Evolutionary conservation across 2,888 invertebrate genomes (phyloP).

Genomic region (Caradrina clavipalpis): DNA sequence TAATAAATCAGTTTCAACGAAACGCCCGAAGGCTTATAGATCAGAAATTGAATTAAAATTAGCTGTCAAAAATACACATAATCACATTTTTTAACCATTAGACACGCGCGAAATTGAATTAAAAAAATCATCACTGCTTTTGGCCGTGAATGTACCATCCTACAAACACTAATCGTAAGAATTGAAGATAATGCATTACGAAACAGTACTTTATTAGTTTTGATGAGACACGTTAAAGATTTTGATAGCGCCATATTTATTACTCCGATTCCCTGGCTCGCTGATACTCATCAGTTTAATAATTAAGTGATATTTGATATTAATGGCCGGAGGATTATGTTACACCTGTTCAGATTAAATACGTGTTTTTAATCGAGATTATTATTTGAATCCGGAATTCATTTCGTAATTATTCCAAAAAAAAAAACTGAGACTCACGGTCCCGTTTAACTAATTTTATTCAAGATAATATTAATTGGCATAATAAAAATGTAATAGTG

Average conservation of each 20-base stretch:
- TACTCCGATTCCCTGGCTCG: constrained; percentile 24
- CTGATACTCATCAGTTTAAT: constrained; percentile 46
- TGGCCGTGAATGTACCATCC: constrained; percentile 63
- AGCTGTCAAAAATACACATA: constrained; percentile 23
- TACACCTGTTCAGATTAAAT: constrained; percentile 42
- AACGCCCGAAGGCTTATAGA: constrained; percentile 8
- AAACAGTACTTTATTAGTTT: constrained; percentile 65
- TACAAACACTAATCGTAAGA: constrained; percentile 70
- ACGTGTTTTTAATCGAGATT: constrained; percentile 31
- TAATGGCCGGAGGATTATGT: constrained; percentile 46
- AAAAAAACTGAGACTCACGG: not conserved
- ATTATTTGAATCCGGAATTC: constrained; percentile 3
- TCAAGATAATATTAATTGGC: not conserved
- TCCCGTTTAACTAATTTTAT: not conserved
- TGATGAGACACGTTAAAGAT: constrained; percentile 61
- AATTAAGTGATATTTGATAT: constrained; percentile 67
- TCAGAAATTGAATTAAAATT: constrained; percentile 23
- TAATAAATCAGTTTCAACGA: constrained; percentile 31
- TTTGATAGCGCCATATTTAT: constrained; percentile 62
- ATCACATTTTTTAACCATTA: not conserved
- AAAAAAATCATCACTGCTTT: not conserved
- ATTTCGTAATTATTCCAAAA: constrained; percentile 3
- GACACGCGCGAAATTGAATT: not conserved
- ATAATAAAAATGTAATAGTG: not conserved
- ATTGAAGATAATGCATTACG: constrained; percentile 68